These are phyloP conservation scores for Chloromyia formosa DNA, from an alignment of 2,888 invertebrate species.

Conservation along the genomic window DNA sequence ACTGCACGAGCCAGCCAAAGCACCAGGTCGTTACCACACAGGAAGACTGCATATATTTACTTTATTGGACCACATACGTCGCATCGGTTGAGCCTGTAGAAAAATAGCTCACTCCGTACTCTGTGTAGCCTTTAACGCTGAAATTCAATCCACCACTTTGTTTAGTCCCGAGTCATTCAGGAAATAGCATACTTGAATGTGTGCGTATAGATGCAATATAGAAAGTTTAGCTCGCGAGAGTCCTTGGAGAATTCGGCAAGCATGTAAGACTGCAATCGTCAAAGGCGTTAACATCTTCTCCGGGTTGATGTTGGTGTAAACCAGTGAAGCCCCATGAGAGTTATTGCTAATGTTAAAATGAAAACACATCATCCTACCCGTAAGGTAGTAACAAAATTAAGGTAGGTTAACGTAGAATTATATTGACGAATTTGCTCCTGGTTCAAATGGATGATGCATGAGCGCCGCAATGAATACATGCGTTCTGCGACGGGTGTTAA, in stretches of 20 bases:
- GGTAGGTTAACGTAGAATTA: not conserved
- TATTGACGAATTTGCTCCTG: slow-evolving; percentile 5
- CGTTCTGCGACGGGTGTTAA: too few relatives aligned
- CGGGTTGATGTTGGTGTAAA: not conserved
- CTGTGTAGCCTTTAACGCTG: not conserved
- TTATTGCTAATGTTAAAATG: not conserved
- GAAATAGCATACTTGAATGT: not conserved
- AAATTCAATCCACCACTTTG: not conserved
- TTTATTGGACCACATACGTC: slow-evolving; percentile 38
- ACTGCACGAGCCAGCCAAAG: slow-evolving; percentile 2
- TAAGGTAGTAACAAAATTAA: not conserved
- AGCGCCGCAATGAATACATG: too few relatives aligned
- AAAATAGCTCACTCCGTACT: not conserved
- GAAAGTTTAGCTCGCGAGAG: not conserved
- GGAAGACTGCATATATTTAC: slow-evolving; percentile 30
- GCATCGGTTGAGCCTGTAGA: slow-evolving; percentile 18
- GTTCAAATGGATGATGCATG: not conserved
- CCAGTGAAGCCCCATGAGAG: not conserved
- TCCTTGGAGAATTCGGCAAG: not conserved
- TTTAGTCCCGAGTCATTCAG: not conserved
- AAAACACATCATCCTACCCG: not conserved
- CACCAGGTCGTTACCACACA: not conserved
- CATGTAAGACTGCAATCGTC: not conserved
- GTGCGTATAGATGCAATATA: too few relatives aligned
- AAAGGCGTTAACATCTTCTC: not conserved